These are phyloP conservation scores for Takifugu flavidus DNA, from an alignment of 2,113 vertebrate genomes.

Conservation along the genomic window DNA sequence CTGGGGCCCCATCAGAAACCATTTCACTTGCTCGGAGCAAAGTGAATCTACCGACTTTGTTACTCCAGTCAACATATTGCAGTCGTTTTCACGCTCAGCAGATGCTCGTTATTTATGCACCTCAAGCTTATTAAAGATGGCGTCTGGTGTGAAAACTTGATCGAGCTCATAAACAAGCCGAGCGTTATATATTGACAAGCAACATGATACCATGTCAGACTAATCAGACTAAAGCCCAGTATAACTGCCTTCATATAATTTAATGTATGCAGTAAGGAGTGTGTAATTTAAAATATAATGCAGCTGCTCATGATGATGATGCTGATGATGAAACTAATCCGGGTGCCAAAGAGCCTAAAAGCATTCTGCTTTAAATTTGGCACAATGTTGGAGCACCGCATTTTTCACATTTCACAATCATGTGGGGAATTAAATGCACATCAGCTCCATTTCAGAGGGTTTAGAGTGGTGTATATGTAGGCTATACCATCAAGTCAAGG, in stretches of 20 bases:
- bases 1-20: neutral
- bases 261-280: neutral
- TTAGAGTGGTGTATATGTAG: too few species aligned
- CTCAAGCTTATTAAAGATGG: neutral
- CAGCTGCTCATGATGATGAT: neutral
- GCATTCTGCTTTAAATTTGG: neutral
- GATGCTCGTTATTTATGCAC: neutral
- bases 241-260: neutral
- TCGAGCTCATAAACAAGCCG: neutral
- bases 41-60: neutral
- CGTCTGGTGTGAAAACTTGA: neutral
- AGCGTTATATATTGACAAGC: neutral
- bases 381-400: neutral
- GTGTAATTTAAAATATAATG: neutral
- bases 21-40: neutral
- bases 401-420: neutral
- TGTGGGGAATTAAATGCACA: too few species aligned
- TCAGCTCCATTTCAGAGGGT: too few species aligned
- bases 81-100: neutral
- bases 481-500: too few species aligned
- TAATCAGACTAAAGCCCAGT: neutral
- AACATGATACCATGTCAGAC: too few species aligned
- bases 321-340: conserved; percentile 11
- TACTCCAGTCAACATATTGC: neutral
- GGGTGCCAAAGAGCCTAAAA: conserved; percentile 3